Evolutionary conservation across 2,797 vertebrate genomes (phyloP).

Genomic region (Salmo trutta): DNA sequence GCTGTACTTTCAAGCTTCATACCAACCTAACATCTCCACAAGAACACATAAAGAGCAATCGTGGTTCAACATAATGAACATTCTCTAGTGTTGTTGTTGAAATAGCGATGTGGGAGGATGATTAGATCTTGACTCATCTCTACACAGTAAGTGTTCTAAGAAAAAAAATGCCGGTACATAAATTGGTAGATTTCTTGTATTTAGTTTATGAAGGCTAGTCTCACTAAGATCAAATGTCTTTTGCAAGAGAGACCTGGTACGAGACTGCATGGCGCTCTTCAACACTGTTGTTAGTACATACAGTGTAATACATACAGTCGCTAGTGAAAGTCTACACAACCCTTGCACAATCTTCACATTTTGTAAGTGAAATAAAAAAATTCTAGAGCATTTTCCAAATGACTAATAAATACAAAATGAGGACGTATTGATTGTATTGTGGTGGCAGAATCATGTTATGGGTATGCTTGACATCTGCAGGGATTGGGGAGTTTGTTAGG

Average conservation of each 20-base stretch:
- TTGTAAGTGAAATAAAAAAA: too few species aligned
- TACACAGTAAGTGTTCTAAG: background rate
- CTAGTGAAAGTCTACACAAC: too few species aligned
- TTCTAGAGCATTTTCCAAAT: conserved; percentile 18
- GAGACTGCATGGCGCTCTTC: conserved; percentile 21
- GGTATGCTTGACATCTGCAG: too few species aligned
- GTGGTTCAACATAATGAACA: background rate
- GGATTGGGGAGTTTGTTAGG: too few species aligned
- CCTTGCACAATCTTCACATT: too few species aligned
- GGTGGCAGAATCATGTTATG: too few species aligned
- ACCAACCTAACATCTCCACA: conserved; percentile 56
- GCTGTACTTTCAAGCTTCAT: conserved; percentile 22
- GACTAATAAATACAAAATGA: conserved; percentile 44
- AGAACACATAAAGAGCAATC: background rate
- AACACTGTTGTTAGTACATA: conserved; percentile 35
- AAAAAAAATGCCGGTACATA: background rate
- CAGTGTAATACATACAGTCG: conserved; percentile 3
- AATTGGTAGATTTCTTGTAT: conserved; percentile 30
- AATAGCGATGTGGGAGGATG: background rate
- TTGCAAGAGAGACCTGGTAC: background rate
- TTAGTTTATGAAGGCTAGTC: background rate
- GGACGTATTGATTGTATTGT: too few species aligned
- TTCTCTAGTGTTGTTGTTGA: background rate
- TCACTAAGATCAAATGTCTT: background rate
- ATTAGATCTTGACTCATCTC: background rate